These are phyloP conservation scores for Galbula dea DNA, from an alignment of 2,113 vertebrate species.

Conservation along the genomic window DNA sequence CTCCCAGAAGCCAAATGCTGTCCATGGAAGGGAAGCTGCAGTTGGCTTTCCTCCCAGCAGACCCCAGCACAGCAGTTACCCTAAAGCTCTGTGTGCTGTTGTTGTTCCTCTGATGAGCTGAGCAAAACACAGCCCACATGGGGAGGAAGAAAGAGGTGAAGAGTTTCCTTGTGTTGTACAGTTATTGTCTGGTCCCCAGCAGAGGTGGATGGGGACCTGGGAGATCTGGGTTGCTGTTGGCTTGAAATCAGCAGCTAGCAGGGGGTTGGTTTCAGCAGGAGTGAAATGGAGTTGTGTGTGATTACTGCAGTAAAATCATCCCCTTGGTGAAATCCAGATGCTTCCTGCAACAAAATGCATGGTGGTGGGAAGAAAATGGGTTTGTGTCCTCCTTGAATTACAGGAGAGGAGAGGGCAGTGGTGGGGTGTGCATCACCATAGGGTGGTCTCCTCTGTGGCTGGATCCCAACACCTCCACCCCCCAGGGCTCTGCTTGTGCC, in stretches of 20 bases:
- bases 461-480: background rate
- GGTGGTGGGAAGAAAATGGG: background rate
- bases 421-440: background rate
- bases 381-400: fast-evolving
- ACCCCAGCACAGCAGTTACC: background rate
- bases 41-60: background rate
- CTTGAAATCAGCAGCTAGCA: background rate
- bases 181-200: fast-evolving
- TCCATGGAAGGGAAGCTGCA: background rate
- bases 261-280: background rate
- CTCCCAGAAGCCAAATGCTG: background rate
- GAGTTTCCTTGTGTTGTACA: fast-evolving
- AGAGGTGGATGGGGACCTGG: background rate
- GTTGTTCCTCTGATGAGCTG: background rate
- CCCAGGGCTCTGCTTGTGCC: fast-evolving
- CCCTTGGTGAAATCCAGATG: background rate
- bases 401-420: background rate
- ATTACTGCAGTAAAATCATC: background rate
- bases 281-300: fast-evolving
- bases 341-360: fast-evolving
- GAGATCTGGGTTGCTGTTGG: background rate
- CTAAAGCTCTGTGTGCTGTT: background rate
- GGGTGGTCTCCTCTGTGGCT: background rate
- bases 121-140: background rate
- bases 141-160: background rate